Conservation (phyloP, 2,113 vertebrate genomes). For the Setophaga kirtlandii region DNA sequence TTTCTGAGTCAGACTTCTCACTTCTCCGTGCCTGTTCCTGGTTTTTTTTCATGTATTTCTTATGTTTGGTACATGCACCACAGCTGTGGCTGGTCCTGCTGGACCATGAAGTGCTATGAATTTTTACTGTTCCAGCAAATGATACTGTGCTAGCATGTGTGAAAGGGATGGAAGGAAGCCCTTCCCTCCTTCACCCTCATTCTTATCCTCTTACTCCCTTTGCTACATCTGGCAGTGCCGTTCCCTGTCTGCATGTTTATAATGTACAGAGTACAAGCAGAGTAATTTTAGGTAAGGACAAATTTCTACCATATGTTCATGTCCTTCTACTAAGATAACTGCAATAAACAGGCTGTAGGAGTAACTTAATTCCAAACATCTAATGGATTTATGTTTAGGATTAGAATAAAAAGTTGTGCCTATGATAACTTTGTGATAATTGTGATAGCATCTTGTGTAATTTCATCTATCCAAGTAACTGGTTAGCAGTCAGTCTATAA, state of each 20-base stretch:
- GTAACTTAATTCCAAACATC: neutral
- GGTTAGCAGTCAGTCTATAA: neutral
- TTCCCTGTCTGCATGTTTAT: neutral
- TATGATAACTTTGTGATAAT: neutral
- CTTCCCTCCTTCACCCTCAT: neutral
- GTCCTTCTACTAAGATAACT: constrained; percentile 14
- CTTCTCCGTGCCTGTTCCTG: neutral
- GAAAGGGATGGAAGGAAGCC: neutral
- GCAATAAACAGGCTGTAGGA: neutral
- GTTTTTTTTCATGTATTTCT: neutral
- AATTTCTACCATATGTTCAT: constrained; percentile 41
- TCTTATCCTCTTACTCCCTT: neutral
- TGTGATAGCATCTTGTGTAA: neutral
- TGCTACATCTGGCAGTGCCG: constrained; percentile 5
- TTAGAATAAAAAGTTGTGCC: neutral
- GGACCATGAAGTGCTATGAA: neutral
- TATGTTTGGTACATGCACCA: neutral
- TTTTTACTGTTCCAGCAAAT: constrained; percentile 8
- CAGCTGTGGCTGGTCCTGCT: constrained; percentile 20
- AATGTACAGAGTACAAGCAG: neutral
- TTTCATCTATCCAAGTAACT: neutral
- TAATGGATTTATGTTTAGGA: neutral
- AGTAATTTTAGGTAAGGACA: constrained; percentile 39
- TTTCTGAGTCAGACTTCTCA: constrained; percentile 10
- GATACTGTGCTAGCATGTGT: neutral